These are phyloP conservation scores for Hylia prasina DNA, from an alignment of 2,113 vertebrate genomes.

Conservation along the genomic window DNA sequence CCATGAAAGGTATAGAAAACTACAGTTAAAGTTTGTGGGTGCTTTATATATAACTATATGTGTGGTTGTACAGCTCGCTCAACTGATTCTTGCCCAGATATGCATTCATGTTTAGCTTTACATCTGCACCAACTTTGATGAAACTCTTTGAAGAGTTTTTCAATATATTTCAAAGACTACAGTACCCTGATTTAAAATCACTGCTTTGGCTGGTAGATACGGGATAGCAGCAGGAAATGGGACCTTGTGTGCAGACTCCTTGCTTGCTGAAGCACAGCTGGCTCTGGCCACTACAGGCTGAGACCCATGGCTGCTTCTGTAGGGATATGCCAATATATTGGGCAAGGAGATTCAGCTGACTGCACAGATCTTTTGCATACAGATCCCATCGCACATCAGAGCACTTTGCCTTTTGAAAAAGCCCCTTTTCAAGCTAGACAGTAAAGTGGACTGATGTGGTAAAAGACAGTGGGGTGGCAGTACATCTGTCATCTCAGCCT, in stretches of 20 bases:
- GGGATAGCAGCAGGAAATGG: not conserved
- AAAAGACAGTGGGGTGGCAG: not conserved
- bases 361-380: not conserved
- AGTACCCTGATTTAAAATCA: not conserved
- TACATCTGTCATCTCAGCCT: not conserved
- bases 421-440: accelerated
- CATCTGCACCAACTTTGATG: not conserved
- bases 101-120: not conserved
- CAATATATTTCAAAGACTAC: not conserved
- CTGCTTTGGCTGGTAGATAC: not conserved
- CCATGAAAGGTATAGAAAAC: not conserved
- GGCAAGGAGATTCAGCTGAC: not conserved
- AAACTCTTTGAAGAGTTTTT: not conserved
- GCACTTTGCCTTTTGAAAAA: not conserved
- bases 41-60: not conserved
- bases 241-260: accelerated
- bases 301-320: not conserved
- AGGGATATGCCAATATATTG: accelerated
- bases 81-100: not conserved
- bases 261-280: not conserved
- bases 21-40: not conserved
- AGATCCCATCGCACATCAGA: not conserved
- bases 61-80: accelerated
- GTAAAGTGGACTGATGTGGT: not conserved
- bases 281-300: accelerated